Percentiles rank a stretch among this genome's conserved stretches.
Evolutionary conservation across 2,888 invertebrate species (phyloP).

Genomic region (Chloroclystis v-ata): DNA sequence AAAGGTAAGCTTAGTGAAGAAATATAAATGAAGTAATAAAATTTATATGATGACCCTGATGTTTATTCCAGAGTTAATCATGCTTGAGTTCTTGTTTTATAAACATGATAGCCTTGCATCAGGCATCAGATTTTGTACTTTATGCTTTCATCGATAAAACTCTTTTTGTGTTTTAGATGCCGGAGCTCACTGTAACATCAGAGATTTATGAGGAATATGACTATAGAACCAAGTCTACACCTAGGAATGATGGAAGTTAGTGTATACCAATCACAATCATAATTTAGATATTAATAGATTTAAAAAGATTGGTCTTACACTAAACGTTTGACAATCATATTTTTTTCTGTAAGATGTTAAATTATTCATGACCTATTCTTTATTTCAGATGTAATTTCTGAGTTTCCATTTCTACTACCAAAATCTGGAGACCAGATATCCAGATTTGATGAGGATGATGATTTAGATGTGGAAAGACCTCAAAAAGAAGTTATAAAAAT

Average conservation of each 20-base stretch:
- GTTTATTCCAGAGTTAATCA: conserved; percentile 22
- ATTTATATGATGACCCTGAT: conserved; percentile 15
- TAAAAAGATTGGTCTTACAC: no score
- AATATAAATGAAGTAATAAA: neutral
- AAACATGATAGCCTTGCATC: conserved; percentile 19
- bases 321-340: no score
- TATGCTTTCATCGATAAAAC: neutral
- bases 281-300: no score
- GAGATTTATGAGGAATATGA: conserved; percentile 85
- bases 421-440: conserved; percentile 33
- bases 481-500: conserved; percentile 77
- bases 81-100: conserved; percentile 9
- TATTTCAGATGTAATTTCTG: conserved; percentile 83
- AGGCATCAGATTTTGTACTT: conserved; percentile 22
- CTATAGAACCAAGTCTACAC: conserved; percentile 71
- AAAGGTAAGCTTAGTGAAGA: conserved; percentile 28
- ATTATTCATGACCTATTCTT: neutral
- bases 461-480: conserved; percentile 80
- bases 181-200: conserved; percentile 81
- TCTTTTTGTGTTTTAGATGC: conserved; percentile 53
- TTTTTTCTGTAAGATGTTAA: neutral
- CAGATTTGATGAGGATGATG: conserved; percentile 82
- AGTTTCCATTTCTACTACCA: conserved; percentile 82
- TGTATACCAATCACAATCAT: no score
- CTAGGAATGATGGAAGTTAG: conserved; percentile 72